Conservation (phyloP, 2,888 invertebrate genomes). For the Resseliella maxima region DNA sequence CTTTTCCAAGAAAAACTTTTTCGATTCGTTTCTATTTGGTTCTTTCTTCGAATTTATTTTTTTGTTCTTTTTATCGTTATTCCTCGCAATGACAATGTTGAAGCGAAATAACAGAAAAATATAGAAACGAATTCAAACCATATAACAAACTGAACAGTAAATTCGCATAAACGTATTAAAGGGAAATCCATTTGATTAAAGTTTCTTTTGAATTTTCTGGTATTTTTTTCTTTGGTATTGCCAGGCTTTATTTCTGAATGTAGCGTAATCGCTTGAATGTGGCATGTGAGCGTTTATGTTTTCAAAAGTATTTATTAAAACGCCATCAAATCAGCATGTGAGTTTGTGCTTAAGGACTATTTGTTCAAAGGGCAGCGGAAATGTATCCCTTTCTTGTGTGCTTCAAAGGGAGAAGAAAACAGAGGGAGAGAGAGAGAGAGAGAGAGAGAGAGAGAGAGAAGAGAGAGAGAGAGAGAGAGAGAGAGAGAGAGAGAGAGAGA, state of each 20-base stretch:
- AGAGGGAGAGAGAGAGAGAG: too few species aligned
- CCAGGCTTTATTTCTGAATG: background rate
- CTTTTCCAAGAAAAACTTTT: constrained; percentile 38
- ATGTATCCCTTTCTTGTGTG: background rate
- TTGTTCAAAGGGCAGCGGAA: background rate
- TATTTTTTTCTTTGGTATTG: background rate
- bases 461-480: too few species aligned
- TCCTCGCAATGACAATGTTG: background rate
- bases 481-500: too few species aligned
- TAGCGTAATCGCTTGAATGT: constrained; percentile 20
- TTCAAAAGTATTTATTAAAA: constrained; percentile 41
- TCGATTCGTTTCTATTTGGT: constrained; percentile 48
- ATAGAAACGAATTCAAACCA: constrained; percentile 19
- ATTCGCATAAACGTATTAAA: constrained; percentile 51
- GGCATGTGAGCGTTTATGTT: constrained; percentile 25
- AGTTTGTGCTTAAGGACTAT: background rate
- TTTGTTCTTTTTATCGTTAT: constrained; percentile 4
- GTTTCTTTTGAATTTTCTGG: constrained; percentile 46
- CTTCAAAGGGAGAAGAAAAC: background rate
- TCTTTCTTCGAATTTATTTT: constrained; percentile 9
- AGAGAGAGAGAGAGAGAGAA: too few species aligned
- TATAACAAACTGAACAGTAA: constrained; percentile 35
- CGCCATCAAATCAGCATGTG: constrained; percentile 30
- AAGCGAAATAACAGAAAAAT: background rate
- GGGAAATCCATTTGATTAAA: constrained; percentile 53